Base-by-base conservation (phyloP, 2,888 invertebrate genomes). In the Automeris io region DNA sequence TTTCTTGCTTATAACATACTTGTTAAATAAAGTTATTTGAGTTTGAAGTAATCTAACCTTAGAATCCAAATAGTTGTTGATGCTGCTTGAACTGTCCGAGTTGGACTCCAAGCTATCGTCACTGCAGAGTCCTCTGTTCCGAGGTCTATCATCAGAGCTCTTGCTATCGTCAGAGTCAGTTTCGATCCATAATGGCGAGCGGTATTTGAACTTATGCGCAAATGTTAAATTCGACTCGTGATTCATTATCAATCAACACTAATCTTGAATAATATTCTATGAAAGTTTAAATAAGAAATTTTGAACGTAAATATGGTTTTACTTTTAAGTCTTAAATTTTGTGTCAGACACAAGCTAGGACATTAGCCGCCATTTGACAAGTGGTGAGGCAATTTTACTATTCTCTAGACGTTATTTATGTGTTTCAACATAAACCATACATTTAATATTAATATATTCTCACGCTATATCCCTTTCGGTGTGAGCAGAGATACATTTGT, bases 171-270 rank as follows among this genome's bases (percentile, higher is more conserved):
- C 83, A 0, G 87, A 79, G 38, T 87, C 87, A 0, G 87, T 85
- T 40, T 87, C 85, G 18, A 87, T 82, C 87, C 87, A 87, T 19
- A 87, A 42, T 5, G 87, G 87, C 2, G 87, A 87, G 1, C 83
- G 72, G 39, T 87, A 87, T 45, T 87, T 83, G 42, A 87, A 83
- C 39, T 78, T 85, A 39, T 87, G 82, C 1, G 83, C 83, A 19
- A 80, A 70, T 39, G n/a, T n/a, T n/a, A n/a, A n/a, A n/a, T n/a
- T n/a, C n/a, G n/a, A n/a, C n/a, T 18, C 68, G 63, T 3, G 60
- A 62, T 35, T 78, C 61, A 35, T 65, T 66, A 32, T 55, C 55
- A 70, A 70, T 70, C 39, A n/a, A 29, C 5, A 22, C 0, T 1
- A 4, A 21, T 21, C 12, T 16, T 34, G 23, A 33, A 26, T 12